These are phyloP conservation scores for Potamarius usumacintae DNA, from an alignment of 2,113 vertebrate genomes.

Conservation along the genomic window DNA sequence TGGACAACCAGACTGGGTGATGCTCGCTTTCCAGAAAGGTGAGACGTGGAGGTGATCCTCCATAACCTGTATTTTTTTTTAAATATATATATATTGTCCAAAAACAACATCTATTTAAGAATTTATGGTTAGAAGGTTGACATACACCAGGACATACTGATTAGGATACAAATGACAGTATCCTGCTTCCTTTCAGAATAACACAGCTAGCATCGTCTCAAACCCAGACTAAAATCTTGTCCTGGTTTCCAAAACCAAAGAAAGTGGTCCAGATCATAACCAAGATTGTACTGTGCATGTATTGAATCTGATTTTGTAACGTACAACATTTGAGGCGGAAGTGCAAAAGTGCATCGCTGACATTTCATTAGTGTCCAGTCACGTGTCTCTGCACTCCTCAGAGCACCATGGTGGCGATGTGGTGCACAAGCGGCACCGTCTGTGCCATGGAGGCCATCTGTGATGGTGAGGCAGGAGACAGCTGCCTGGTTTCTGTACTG, in stretches of 20 bases:
- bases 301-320: background rate
- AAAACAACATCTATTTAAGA: background rate
- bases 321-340: background rate
- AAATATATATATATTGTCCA: background rate
- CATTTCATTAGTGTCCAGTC: background rate
- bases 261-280: background rate
- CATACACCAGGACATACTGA: background rate
- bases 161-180: background rate
- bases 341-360: conserved; percentile 35
- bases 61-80: background rate
- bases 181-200: background rate
- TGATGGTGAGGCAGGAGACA: conserved; percentile 72
- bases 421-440: conserved; percentile 78
- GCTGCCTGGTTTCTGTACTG: conserved; percentile 58
- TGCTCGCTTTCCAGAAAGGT: background rate
- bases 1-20: background rate
- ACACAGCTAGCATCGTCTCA: background rate
- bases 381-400: conserved; percentile 64
- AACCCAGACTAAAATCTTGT: background rate
- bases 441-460: conserved; percentile 73
- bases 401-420: conserved; percentile 91
- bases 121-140: background rate
- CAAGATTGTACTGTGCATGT: conserved; percentile 14
- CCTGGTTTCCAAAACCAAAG: background rate
- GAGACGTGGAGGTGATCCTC: background rate